These are phyloP conservation scores for Misgurnus mizolepis DNA, from an alignment of 2,113 vertebrate genomes.

Conservation along the genomic window DNA sequence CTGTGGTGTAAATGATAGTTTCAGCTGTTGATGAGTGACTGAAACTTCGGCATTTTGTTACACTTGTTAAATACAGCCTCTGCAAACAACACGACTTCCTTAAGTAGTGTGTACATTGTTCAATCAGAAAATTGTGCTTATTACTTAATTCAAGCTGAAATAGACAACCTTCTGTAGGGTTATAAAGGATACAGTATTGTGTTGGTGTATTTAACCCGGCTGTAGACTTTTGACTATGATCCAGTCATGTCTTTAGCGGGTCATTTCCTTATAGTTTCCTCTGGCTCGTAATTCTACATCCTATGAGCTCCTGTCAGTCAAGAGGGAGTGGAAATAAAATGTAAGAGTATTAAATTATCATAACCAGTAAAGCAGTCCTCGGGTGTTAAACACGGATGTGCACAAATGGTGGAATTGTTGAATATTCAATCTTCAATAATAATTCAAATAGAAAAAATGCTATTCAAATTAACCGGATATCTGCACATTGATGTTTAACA, in stretches of 20 bases:
- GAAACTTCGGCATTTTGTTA: slow-evolving; percentile 65
- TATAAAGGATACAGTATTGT: background rate
- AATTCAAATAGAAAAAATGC: too few species aligned
- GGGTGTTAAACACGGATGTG: too few species aligned
- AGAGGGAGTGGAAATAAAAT: background rate
- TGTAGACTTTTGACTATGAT: too few species aligned
- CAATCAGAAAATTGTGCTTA: too few species aligned
- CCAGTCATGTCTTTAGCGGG: background rate
- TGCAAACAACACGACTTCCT: slow-evolving; percentile 38
- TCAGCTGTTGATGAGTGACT: slow-evolving; percentile 72
- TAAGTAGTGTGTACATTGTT: background rate
- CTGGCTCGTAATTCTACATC: slow-evolving; percentile 12
- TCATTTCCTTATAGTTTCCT: background rate
- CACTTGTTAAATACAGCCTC: slow-evolving; percentile 44
- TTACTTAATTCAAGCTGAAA: too few species aligned
- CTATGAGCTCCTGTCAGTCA: slow-evolving; percentile 52
- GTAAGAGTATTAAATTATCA: background rate
- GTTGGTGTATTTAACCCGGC: too few species aligned
- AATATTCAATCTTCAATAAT: too few species aligned
- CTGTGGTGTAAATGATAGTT: slow-evolving; percentile 71
- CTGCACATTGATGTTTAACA: too few species aligned
- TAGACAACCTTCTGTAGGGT: background rate
- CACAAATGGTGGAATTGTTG: too few species aligned
- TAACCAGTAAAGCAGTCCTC: too few species aligned
- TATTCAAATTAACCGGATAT: too few species aligned